Base-by-base conservation (phyloP, 2,797 vertebrate species). In the Melanotaenia boesemani region DNA sequence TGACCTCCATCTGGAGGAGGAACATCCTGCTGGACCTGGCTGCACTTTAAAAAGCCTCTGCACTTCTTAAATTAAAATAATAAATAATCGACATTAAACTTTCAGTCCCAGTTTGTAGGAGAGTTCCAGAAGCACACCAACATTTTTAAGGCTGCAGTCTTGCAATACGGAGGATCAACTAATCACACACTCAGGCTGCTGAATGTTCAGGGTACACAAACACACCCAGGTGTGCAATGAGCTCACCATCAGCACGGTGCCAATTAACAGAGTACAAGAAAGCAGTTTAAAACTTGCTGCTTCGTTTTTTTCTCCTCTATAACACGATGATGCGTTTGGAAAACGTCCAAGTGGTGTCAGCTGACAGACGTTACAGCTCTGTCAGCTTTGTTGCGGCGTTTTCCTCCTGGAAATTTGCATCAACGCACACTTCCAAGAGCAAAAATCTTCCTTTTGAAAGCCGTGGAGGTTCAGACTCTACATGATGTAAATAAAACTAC, bases 251-350 rank as follows among this genome's bases (percentile, higher is more conserved):
- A 81, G 80, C 81, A 55, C 81, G 86, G 63, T 63, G 86, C 84
- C 84, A 88, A 87, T 90, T 89, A 89, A 82, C 67, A 6, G 24
- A 12, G 30, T 22, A 72, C 44, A 84, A 79, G 70, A 88, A 85
- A 61, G 71, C 67, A 20, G 76, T 80, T 85, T 77, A 72, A 82
- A 70, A 57, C 67, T 70, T 2, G 32, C 57, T n/a, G 70, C 70
- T 80, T 72, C 73, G 61, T 83, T 88, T 78, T 34, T 52, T 74
- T 79, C 80, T 79, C 37, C 70, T 87, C 67, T 68, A 83, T 83
- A 87, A 88, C 50, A 9, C 84, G 75, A 30, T 12, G 28, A 62
- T 24, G 0, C 54, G 56, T 44, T 18, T 44, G 41, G 41, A 44
- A 44, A 44, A 44, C 41, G 30, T 69, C 30, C 11, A 37, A 72